Conservation (phyloP, 2,797 vertebrate species). For the Acanthornis magna region DNA sequence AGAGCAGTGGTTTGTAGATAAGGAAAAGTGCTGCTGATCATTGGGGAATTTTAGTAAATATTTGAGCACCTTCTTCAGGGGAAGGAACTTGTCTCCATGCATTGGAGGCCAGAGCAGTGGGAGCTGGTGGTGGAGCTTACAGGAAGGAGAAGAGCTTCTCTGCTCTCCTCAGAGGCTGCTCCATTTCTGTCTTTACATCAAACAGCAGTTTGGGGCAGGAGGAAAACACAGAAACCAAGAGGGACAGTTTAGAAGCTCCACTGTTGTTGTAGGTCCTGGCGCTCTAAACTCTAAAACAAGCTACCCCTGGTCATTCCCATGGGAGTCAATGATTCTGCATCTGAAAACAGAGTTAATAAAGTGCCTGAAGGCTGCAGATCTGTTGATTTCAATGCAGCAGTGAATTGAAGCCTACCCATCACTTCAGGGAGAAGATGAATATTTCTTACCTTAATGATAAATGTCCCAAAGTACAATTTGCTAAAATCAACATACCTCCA, state of each 20-base stretch:
- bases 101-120: not conserved
- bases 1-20: not conserved
- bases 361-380: not conserved
- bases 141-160: not conserved
- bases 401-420: not conserved
- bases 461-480: not conserved
- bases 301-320: not conserved
- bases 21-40: not conserved
- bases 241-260: not conserved
- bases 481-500: not conserved
- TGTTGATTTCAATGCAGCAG: not conserved
- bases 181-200: not conserved
- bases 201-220: not conserved
- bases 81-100: not conserved
- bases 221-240: not conserved
- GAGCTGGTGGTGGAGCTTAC: not conserved
- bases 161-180: not conserved
- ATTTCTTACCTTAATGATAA: not conserved
- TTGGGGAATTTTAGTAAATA: not conserved
- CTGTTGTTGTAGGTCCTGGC: not conserved
- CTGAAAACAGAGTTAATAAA: not conserved
- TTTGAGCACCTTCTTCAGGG: not conserved
- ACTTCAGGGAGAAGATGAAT: not conserved
- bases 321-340: not conserved
- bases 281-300: not conserved